phyloP scores from a whole-genome alignment of 2,888 invertebrate genomes.

The Charanyca ferruginea region DNA sequence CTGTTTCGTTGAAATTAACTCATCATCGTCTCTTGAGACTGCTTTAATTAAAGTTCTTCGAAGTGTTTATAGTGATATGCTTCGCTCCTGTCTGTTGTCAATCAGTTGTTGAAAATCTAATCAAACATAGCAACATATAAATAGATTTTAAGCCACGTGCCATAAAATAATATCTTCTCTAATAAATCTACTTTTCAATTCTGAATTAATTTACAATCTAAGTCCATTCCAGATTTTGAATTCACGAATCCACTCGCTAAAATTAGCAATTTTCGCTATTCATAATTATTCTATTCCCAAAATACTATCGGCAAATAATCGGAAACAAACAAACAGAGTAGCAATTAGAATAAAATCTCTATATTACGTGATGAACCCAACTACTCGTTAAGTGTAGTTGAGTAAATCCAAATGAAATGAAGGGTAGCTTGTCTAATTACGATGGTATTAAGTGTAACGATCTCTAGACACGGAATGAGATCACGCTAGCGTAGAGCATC shows the following conservation, averaged over 20 bases:
- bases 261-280: neutral
- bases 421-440: constrained; percentile 77
- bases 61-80: constrained; percentile 13
- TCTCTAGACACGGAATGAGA: constrained; percentile 72
- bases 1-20: constrained; percentile 30
- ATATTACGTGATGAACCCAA: constrained; percentile 63
- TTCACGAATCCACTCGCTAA: constrained; percentile 1
- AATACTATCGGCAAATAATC: constrained; percentile 22
- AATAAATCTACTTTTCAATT: too few relatives aligned
- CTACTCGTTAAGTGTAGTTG: constrained; percentile 62
- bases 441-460: constrained; percentile 71
- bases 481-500: constrained; percentile 68
- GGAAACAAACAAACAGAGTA: constrained; percentile 17
- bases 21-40: constrained; percentile 21
- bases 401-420: constrained; percentile 75
- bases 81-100: constrained; percentile 16
- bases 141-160: too few relatives aligned
- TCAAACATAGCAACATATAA: neutral
- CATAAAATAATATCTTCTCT: too few relatives aligned
- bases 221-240: constrained; percentile 1
- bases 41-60: constrained; percentile 37
- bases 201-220: neutral
- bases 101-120: constrained; percentile 25
- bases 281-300: constrained; percentile 9
- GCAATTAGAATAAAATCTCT: constrained; percentile 61